These are phyloP conservation scores for Calvadosia cruxmelitensis DNA, from an alignment of 30 jellyfish, hydroid and myxozoan species.

Conservation along the genomic window DNA sequence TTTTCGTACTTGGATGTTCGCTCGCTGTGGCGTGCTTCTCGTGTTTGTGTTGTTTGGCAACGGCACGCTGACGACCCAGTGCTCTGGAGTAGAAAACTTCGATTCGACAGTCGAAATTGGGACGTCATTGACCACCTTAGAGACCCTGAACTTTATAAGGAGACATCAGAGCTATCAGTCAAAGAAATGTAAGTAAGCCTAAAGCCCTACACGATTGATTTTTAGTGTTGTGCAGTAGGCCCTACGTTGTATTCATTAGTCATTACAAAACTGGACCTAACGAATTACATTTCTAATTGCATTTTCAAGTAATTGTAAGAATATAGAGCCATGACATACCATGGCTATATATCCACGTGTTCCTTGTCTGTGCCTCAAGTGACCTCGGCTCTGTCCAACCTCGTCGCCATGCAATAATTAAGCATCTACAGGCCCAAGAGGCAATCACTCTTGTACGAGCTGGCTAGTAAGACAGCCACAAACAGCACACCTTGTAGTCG, in stretches of 20 bases:
- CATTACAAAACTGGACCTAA: neutral
- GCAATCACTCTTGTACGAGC: too few species aligned
- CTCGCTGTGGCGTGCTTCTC: constrained; percentile 53
- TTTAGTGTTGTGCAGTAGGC: neutral
- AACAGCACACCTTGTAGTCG: too few species aligned
- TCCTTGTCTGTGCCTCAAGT: too few species aligned
- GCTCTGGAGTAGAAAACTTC: constrained; percentile 62
- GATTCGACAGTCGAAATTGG: constrained; percentile 40
- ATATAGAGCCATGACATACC: too few species aligned
- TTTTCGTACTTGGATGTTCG: constrained; percentile 63
- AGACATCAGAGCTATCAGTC: constrained; percentile 58
- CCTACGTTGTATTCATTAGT: neutral
- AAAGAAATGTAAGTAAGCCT: constrained; percentile 71
- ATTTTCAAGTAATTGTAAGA: too few species aligned
- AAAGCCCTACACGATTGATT: neutral
- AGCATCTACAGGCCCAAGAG: too few species aligned
- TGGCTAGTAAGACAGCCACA: too few species aligned
- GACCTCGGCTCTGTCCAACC: too few species aligned
- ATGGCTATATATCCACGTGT: too few species aligned
- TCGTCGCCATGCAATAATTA: too few species aligned
- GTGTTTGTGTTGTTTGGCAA: constrained; percentile 47
- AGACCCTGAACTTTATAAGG: constrained; percentile 60
- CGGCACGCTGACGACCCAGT: constrained; percentile 45
- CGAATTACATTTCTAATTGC: neutral
- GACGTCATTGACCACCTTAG: constrained; percentile 70